phyloP scores from a whole-genome alignment of 2,888 invertebrate genomes.

The Dione juno region DNA sequence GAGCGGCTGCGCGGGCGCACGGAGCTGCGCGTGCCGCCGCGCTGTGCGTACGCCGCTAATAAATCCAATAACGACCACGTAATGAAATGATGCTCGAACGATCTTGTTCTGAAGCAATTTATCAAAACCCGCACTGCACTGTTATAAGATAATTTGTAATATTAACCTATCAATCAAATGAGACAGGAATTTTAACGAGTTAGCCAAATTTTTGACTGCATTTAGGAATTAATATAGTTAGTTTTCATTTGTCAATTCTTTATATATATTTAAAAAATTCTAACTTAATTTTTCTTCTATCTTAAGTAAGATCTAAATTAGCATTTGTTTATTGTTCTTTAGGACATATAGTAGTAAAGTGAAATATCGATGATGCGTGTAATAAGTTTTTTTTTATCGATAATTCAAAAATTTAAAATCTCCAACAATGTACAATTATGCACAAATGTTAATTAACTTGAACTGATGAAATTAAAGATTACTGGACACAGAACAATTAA shows the following conservation, averaged over 20 bases:
- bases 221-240: background rate
- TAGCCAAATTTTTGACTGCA: constrained; percentile 18
- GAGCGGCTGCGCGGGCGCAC: constrained; percentile 62
- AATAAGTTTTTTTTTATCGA: too few species aligned
- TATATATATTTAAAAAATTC: background rate
- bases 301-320: background rate
- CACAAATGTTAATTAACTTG: constrained; percentile 31
- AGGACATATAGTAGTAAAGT: too few species aligned
- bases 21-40: constrained; percentile 48
- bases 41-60: constrained; percentile 47
- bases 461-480: constrained; percentile 50
- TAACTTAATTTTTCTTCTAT: background rate
- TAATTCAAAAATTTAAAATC: background rate
- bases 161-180: constrained; percentile 36
- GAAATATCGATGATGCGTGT: too few species aligned
- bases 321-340: too few species aligned
- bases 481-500: constrained; percentile 51
- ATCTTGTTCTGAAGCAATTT: constrained; percentile 41
- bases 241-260: background rate
- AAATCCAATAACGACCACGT: constrained; percentile 48
- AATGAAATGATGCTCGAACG: constrained; percentile 45
- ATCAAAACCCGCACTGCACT: constrained; percentile 42
- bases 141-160: constrained; percentile 45
- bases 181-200: constrained; percentile 23
- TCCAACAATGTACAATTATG: constrained; percentile 26